Percentiles rank a stretch among this genome's conserved stretches.
Evolutionary conservation across 2,888 invertebrate genomes (phyloP).

Genomic region (Drosophila heteroneura): DNA sequence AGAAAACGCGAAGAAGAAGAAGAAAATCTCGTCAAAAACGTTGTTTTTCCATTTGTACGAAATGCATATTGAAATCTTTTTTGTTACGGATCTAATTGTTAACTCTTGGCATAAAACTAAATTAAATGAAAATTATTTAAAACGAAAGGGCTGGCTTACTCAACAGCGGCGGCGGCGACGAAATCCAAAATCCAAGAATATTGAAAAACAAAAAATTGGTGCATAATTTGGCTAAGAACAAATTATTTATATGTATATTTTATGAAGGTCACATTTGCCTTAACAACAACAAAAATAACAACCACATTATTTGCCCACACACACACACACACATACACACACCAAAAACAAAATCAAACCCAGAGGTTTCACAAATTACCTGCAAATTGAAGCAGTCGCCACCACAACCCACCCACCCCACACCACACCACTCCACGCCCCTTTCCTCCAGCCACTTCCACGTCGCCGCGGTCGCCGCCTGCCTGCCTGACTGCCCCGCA

Average conservation of each 20-base stretch:
- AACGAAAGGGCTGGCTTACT: conserved; percentile 17
- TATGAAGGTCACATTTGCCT: conserved; percentile 58
- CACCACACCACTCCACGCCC: neutral
- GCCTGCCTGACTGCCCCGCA: conserved; percentile 16
- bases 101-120: conserved; percentile 50
- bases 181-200: conserved; percentile 24
- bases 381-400: conserved; percentile 63
- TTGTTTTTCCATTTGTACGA: conserved; percentile 28
- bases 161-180: conserved; percentile 17
- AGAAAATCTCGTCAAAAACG: conserved; percentile 20
- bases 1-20: conserved; percentile 12
- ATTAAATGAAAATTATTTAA: conserved; percentile 21
- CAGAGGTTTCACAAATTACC: conserved; percentile 83
- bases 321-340: conserved; percentile 37
- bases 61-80: conserved; percentile 25
- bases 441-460: neutral
- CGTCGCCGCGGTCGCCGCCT: neutral
- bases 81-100: conserved; percentile 63
- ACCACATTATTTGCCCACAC: conserved; percentile 56
- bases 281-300: conserved; percentile 29
- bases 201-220: conserved; percentile 22
- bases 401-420: neutral
- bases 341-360: conserved; percentile 48
- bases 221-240: conserved; percentile 45
- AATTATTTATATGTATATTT: conserved; percentile 50